Base-by-base conservation (phyloP, 2,113 vertebrate genomes). In the Chaenocephalus aceratus region DNA sequence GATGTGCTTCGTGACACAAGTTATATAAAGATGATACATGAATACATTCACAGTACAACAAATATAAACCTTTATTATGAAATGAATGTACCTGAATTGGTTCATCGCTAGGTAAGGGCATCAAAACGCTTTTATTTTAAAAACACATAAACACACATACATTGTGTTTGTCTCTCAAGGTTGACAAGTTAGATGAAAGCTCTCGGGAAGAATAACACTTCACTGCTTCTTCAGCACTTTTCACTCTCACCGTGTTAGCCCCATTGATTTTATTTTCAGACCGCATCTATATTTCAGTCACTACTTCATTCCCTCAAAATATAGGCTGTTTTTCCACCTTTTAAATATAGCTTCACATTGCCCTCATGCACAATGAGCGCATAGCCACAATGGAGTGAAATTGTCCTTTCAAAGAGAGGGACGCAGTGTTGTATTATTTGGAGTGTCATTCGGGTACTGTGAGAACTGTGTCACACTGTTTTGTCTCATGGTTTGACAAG, bases 401-500 rank as follows among this genome's bases (percentile, higher is more conserved):
- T 63, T 56, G 60, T 10, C 36, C 49, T 45, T 72, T 64, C 15
- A 71, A 60, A 70, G 15, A 8, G 13, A 45, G 26, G 49, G 52
- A 58, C 12, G 3, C 12, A 52, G n/a, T 67, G 70, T 60, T 63
- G 64, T 65, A 49, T 82, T 63, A 64, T 84, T 86, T 56, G 15
- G 44, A 57, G 60, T 72, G 74, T 79, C 85, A 76, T 87, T 89
- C 68, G 86, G 87, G 82, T 78, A 91, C 80, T 87, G 93, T 93
- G 93, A 91, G 91, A 94, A 93, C 88, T 80, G 86, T 91, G 90
- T 87, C 90, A 84, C 76, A n/a, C 75, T 72, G 71, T 86, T 85
- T 64, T 75, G 79, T 85, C 72, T 88, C 84, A 36, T 77, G 53
- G 77, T 86, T 69, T 85, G 76, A 86, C 89, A 57, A 79, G 83